Conservation (phyloP, 2,888 invertebrate species). For the Ophion costatus region DNA sequence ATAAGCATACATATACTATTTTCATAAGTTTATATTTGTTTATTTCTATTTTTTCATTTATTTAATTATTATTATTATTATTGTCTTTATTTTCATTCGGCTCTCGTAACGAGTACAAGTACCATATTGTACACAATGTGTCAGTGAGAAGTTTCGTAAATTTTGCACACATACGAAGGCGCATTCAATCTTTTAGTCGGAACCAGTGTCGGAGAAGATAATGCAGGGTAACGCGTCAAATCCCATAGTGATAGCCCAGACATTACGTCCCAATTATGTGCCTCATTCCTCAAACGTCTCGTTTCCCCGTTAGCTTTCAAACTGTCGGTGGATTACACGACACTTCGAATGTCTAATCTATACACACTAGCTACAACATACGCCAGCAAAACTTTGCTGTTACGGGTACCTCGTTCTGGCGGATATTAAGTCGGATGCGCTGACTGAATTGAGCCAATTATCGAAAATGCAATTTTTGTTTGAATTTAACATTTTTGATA, state of each 20-base stretch:
- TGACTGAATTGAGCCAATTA: not conserved
- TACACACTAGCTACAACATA: not conserved
- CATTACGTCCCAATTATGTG: slow-evolving; percentile 16
- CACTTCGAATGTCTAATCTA: slow-evolving; percentile 12
- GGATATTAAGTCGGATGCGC: not conserved
- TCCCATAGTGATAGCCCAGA: slow-evolving; percentile 30
- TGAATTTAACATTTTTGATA: not conserved
- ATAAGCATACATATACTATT: not conserved
- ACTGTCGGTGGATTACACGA: slow-evolving; percentile 39
- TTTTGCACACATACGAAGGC: slow-evolving; percentile 6
- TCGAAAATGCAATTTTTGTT: not conserved
- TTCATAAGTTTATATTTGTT: too few species aligned
- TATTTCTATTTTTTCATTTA: not conserved
- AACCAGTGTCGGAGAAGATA: not conserved
- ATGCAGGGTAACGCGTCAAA: slow-evolving; percentile 38
- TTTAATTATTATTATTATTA: not conserved
- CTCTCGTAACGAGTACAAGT: not conserved
- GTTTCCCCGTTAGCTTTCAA: slow-evolving; percentile 39
- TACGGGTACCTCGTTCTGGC: not conserved
- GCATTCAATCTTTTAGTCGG: slow-evolving; percentile 48
- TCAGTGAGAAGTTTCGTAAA: slow-evolving; percentile 13
- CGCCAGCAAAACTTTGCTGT: not conserved
- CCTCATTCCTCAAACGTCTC: slow-evolving; percentile 37
- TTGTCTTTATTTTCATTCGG: not conserved
- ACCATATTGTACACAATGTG: not conserved